Evolutionary conservation across 2,113 vertebrate species (phyloP), one percentile per base, ranked within the genome.

Genomic region (Smithornis capensis): DNA sequence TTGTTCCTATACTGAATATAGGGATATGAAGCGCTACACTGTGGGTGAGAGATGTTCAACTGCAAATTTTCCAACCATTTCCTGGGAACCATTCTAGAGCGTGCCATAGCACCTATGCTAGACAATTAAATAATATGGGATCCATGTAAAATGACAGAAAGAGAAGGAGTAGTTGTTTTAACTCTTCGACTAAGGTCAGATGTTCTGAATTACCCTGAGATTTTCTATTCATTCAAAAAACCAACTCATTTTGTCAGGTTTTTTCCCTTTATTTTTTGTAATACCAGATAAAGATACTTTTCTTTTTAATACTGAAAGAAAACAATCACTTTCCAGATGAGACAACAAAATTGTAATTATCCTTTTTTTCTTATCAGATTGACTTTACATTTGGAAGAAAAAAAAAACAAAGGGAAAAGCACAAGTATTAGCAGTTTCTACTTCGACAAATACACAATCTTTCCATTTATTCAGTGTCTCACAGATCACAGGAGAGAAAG

Each of bases 381-480:
- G 49, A 84, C 37, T 95, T 87, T 40, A 78, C 60, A 90, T 83
- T 71, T 94, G 56, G 81, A 93, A n/a, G n/a, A n/a, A n/a, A n/a
- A n/a, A n/a, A n/a, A n/a, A n/a, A n/a, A 63, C 13, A 90, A 87
- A 31, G 44, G 47, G 38, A 52, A 77, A 88, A 92, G 27, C 62
- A 81, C 16, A 74, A 56, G 9, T 8, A 1, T 78, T 94, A 83
- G n/a, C 47, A 78, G 22, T 69, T 94, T 89, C 91, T 83, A 19
- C 50, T 88, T 90, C 35, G 82, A 75, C 45, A 89, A 81, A 77
- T 65, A 74, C 1, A 0, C 15, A n/a, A 63, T 56, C 57, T 83
- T 94, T 57, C 35, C 87, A 81, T 76, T 95, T 96, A 93, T 96
- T 93, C 89, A 47, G 12, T 65, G 62, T 83, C 85, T 95, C 76